These are phyloP conservation scores for Eristalis arbustorum DNA, from an alignment of 2,888 invertebrate species.

Conservation along the genomic window DNA sequence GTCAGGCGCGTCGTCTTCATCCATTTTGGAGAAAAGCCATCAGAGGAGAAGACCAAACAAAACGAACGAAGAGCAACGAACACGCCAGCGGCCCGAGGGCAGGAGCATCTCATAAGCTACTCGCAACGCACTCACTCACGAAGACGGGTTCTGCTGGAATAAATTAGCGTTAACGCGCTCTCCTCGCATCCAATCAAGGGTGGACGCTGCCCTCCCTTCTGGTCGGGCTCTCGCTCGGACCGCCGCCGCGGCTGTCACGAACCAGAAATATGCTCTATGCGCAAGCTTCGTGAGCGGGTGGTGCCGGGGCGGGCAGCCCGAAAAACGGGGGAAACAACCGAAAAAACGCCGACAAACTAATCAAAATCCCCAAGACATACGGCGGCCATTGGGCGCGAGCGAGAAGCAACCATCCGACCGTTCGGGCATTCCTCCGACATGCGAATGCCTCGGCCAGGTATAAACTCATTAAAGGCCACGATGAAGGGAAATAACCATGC, in stretches of 20 bases:
- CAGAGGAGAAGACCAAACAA: background rate
- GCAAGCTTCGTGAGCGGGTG: background rate
- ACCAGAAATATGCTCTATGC: slow-evolving; percentile 63
- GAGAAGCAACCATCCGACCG: slow-evolving; percentile 23
- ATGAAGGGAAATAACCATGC: slow-evolving; percentile 70
- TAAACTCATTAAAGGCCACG: slow-evolving; percentile 68
- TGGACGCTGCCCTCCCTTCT: slow-evolving; percentile 21
- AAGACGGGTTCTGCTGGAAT: slow-evolving; percentile 56
- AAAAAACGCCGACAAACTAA: slow-evolving; percentile 68
- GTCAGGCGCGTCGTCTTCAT: background rate
- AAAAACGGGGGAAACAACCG: slow-evolving; percentile 27
- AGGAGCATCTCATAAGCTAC: slow-evolving; percentile 51
- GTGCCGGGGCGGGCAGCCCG: slow-evolving; percentile 3
- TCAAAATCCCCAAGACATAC: slow-evolving; percentile 60
- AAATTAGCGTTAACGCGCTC: slow-evolving; percentile 68
- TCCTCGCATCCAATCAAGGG: slow-evolving; percentile 64
- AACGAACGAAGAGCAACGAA: background rate
- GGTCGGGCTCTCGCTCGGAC: background rate
- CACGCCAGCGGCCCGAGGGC: background rate
- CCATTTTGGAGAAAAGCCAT: background rate
- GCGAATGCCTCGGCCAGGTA: slow-evolving; percentile 44
- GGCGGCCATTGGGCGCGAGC: slow-evolving; percentile 49
- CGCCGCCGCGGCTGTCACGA: slow-evolving; percentile 48
- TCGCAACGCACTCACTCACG: slow-evolving; percentile 34
- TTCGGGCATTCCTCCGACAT: slow-evolving; percentile 18